A percentile compares a stretch with the other conserved stretches of the same genome.
Conservation (phyloP, 2,888 invertebrate species). For the Drosophila nr. medialis region DNA sequence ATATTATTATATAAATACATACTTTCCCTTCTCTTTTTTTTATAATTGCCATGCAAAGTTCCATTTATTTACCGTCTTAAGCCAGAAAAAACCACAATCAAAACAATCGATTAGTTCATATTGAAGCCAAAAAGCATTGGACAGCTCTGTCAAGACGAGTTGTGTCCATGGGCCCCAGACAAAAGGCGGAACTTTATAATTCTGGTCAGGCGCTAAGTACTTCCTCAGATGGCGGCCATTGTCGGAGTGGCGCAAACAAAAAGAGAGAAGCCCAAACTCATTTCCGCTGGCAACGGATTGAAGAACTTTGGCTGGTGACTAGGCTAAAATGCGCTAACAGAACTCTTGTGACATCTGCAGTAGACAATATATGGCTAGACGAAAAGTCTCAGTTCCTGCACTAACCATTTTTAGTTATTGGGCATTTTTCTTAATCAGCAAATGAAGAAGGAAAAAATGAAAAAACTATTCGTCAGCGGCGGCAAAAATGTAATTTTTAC, state of each 20-base stretch:
- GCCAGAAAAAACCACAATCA: not conserved
- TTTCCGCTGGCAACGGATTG: constrained; percentile 54
- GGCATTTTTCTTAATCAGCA: constrained; percentile 25
- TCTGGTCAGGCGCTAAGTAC: constrained; percentile 66
- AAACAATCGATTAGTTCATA: constrained; percentile 37
- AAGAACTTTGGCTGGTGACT: constrained; percentile 6
- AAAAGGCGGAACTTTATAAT: constrained; percentile 66
- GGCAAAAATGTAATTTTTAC: constrained; percentile 65
- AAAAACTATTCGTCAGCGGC: constrained; percentile 24
- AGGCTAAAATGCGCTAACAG: constrained; percentile 9
- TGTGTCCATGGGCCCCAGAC: constrained; percentile 15
- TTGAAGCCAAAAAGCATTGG: constrained; percentile 7
- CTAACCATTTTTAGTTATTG: constrained; percentile 25
- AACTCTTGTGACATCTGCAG: constrained; percentile 18
- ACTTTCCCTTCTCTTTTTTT: too few relatives aligned
- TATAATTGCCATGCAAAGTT: too few relatives aligned
- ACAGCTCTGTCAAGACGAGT: constrained; percentile 12
- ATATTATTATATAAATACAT: too few relatives aligned
- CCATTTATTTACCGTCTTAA: too few relatives aligned
- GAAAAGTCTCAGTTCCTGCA: not conserved
- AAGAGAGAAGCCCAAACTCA: constrained; percentile 53
- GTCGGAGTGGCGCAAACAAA: constrained; percentile 42
- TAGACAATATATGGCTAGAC: too few relatives aligned
- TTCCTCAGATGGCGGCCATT: constrained; percentile 50
- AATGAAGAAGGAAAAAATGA: too few relatives aligned